phyloP scores from a whole-genome alignment of 2,113 vertebrate species.

The Cochlearius cochlearius region DNA sequence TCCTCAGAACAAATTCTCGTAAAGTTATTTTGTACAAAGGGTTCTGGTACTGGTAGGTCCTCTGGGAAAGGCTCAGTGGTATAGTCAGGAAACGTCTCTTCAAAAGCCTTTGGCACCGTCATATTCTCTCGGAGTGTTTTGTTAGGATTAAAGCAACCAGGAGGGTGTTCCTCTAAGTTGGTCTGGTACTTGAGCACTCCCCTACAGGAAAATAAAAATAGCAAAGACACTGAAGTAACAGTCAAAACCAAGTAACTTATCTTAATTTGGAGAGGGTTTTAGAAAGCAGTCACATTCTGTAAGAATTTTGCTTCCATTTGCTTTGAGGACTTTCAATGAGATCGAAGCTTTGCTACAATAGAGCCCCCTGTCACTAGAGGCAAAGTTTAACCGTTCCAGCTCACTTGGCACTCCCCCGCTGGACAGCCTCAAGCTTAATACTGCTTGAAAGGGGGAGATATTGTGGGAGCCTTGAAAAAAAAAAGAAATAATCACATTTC shows the following conservation, averaged over 20 bases:
- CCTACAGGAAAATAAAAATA: constrained; percentile 69
- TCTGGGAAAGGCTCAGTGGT: constrained; percentile 3
- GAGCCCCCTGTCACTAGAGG: neutral
- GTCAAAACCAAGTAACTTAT: neutral
- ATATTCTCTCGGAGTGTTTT: constrained; percentile 62
- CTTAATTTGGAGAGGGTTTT: neutral
- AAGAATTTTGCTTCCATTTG: neutral
- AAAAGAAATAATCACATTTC: neutral
- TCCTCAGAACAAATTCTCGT: constrained; percentile 81
- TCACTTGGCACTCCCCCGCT: neutral
- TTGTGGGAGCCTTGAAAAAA: neutral
- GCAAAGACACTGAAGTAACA: neutral
- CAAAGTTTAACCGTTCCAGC: constrained; percentile 19
- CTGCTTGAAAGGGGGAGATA: neutral
- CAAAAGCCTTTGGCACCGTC: constrained; percentile 24
- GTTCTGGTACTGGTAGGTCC: constrained; percentile 51
- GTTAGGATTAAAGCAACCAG: constrained; percentile 87
- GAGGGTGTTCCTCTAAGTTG: constrained; percentile 89
- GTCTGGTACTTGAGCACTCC: constrained; percentile 93
- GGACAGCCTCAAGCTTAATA: neutral
- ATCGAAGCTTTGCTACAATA: neutral
- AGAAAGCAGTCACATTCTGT: neutral
- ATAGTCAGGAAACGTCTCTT: constrained; percentile 32
- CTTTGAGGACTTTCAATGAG: neutral
- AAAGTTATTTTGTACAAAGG: constrained; percentile 49